A percentile compares a stretch with the other conserved stretches of the same genome.
Conservation (phyloP, 92 coral and sea anemone genomes). For the Umimayanthus chanpuru region DNA sequence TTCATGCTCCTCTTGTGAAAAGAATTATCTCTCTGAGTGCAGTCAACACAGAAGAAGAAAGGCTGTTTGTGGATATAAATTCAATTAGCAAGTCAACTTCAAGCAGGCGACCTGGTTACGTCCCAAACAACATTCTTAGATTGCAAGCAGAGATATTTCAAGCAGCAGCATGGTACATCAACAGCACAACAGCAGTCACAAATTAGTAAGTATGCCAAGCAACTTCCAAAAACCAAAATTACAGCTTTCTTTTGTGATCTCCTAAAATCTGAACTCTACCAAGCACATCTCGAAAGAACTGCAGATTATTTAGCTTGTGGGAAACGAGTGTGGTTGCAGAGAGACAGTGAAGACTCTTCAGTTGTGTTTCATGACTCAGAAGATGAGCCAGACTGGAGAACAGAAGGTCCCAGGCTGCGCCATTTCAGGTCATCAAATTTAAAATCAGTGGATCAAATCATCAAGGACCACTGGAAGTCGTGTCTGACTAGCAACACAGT, state of each 20-base stretch:
- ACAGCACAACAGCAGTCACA: not conserved
- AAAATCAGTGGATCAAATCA: not conserved
- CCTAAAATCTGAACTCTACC: not conserved
- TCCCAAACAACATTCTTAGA: slow-evolving; percentile 5
- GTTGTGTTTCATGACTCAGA: slow-evolving; percentile 19
- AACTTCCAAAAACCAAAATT: not conserved
- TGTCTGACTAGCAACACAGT: slow-evolving; percentile 7
- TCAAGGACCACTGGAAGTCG: not conserved
- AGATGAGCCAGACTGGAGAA: not conserved
- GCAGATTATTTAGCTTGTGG: slow-evolving; percentile 6
- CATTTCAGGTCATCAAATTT: slow-evolving; percentile 28
- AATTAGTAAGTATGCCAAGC: not conserved
- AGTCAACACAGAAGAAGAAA: slow-evolving; percentile 32
- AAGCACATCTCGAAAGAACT: slow-evolving; percentile 19
- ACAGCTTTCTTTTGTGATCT: not conserved
- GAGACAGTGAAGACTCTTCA: not conserved
- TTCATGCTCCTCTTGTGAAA: not conserved
- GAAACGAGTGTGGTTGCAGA: slow-evolving; percentile 31
- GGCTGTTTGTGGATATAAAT: slow-evolving; percentile 19
- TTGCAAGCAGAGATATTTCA: slow-evolving; percentile 30
- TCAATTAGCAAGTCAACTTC: slow-evolving; percentile 22
- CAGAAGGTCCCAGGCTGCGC: slow-evolving; percentile 3
- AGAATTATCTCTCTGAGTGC: not conserved
- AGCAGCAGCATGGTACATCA: not conserved
- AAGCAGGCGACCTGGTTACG: slow-evolving; percentile 23